phyloP scores from a whole-genome alignment of 1,140 invertebrate genomes.

The Matsumurasca onukii region DNA sequence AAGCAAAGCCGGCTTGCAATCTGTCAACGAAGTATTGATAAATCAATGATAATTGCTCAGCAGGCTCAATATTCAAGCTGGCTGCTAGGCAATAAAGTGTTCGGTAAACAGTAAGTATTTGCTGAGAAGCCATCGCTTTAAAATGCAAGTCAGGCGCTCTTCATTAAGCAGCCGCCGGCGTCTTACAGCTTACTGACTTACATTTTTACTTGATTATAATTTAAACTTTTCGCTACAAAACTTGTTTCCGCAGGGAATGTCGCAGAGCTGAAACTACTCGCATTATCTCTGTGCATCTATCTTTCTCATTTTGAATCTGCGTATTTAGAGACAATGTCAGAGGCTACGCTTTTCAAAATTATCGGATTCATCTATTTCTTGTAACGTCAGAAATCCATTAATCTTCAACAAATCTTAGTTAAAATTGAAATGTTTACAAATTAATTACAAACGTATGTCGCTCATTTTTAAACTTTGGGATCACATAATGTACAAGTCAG shows the following conservation, averaged over 20 bases:
- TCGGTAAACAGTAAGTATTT: constrained; percentile 20
- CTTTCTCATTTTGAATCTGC: too few species aligned
- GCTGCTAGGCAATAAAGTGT: constrained; percentile 8
- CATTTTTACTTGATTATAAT: constrained; percentile 17
- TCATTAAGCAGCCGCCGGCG: background rate
- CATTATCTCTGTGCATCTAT: too few species aligned
- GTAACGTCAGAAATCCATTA: too few species aligned
- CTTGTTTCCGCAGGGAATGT: background rate
- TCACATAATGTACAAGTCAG: too few species aligned
- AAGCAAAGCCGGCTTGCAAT: background rate
- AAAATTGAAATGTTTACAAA: too few species aligned
- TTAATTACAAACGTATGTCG: too few species aligned
- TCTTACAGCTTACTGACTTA: constrained; percentile 4
- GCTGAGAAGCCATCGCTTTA: constrained; percentile 17
- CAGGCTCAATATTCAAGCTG: background rate
- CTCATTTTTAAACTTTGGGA: too few species aligned
- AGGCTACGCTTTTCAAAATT: too few species aligned
- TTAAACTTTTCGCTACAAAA: constrained; percentile 5
- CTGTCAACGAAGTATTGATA: background rate
- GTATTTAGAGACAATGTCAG: too few species aligned
- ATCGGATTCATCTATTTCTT: too few species aligned
- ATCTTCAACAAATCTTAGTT: too few species aligned
- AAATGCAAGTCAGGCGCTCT: constrained; percentile 9
- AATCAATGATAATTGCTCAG: background rate
- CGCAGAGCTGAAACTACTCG: too few species aligned